phyloP scores from a whole-genome alignment of 2,888 invertebrate genomes.

The Argyresthia albistria region DNA sequence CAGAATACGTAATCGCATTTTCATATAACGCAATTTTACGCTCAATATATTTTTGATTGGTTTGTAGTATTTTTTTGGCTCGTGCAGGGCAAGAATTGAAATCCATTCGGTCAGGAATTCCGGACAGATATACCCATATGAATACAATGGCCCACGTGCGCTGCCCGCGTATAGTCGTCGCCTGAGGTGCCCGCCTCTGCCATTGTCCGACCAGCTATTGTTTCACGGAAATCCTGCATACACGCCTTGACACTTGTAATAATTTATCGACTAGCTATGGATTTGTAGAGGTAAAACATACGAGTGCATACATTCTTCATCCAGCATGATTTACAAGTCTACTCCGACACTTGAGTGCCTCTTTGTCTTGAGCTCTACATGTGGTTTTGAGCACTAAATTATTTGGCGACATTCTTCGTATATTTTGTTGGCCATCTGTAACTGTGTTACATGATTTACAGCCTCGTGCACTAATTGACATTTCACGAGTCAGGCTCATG shows the following conservation, averaged over 20 bases:
- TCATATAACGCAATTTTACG: no score
- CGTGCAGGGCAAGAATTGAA: background rate
- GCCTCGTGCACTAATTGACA: no score
- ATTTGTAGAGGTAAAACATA: background rate
- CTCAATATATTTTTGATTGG: background rate
- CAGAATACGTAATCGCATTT: no score
- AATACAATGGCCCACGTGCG: conserved; percentile 60
- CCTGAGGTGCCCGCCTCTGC: conserved; percentile 20
- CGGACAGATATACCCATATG: conserved; percentile 22
- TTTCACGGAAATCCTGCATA: conserved; percentile 56
- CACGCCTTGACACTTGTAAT: conserved; percentile 46
- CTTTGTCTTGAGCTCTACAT: background rate
- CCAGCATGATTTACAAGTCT: background rate
- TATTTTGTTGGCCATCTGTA: no score
- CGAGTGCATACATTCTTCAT: background rate
- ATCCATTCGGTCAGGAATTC: conserved; percentile 4
- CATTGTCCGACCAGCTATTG: conserved; percentile 58
- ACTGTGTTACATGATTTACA: no score
- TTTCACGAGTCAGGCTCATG: no score
- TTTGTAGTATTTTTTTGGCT: conserved; percentile 8
- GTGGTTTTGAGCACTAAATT: no score
- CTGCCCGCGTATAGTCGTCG: no score
- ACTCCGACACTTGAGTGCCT: background rate
- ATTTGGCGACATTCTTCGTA: no score
- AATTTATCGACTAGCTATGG: background rate